phyloP scores from a whole-genome alignment of 2,113 vertebrate genomes.

The Macaca nemestrina region DNA sequence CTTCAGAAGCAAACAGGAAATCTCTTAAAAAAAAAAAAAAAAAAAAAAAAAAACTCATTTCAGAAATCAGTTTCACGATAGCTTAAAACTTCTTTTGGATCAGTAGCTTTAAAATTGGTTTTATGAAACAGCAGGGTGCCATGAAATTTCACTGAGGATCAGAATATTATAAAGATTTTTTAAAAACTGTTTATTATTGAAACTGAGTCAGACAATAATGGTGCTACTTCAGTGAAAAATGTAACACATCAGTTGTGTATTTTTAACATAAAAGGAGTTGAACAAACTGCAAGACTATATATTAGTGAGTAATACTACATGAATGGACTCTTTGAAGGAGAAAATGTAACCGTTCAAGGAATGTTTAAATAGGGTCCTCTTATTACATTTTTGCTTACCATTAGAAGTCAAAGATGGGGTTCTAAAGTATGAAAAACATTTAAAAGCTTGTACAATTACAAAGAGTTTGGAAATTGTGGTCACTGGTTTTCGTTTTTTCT shows the following conservation, averaged over 20 bases:
- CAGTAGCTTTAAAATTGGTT: slow-evolving; percentile 14
- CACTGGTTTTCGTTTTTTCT: background rate
- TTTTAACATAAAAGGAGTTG: slow-evolving; percentile 51
- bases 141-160: slow-evolving; percentile 39
- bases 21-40: slow-evolving; percentile 21
- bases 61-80: background rate
- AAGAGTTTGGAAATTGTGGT: background rate
- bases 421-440: slow-evolving; percentile 2
- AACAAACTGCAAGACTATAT: background rate
- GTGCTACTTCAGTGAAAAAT: slow-evolving; percentile 29
- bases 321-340: slow-evolving; percentile 32
- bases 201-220: background rate
- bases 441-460: background rate
- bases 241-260: slow-evolving; percentile 18
- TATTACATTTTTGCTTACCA: background rate
- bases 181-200: slow-evolving; percentile 8
- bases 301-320: slow-evolving; percentile 9
- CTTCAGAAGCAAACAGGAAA: slow-evolving; percentile 13
- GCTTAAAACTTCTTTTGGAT: slow-evolving; percentile 45
- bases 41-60: slow-evolving; percentile 33
- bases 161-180: slow-evolving; percentile 12
- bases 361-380: slow-evolving; percentile 35
- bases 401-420: background rate
- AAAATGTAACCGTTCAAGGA: slow-evolving; percentile 46
- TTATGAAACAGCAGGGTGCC: background rate